Evolutionary conservation across 2,797 vertebrate genomes (phyloP), one percentile per base, ranked within the genome.

Genomic region (Hoplostethus atlanticus): DNA sequence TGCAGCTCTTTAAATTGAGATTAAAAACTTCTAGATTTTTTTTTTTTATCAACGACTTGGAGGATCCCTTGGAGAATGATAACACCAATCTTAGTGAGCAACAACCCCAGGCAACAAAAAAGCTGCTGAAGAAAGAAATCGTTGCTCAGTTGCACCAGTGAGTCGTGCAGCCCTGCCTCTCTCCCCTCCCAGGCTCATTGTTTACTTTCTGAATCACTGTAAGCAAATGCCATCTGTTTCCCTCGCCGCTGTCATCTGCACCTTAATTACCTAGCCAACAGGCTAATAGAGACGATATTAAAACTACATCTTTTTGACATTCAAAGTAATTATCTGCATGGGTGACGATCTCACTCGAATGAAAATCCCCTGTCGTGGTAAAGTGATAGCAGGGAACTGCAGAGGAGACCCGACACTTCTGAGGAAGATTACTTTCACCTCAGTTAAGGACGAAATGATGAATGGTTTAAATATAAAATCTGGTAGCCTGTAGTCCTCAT

Each of bases 231-330:
- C 97, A 99, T 98, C 97, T 99, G 97, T 96, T 97, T 97, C 96
- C 96, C 96, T 96, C 95, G 95, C 95, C 95, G 95, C 95, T 94
- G 93, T 96, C 95, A 96, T 96, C 96, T 95, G 95, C 96, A 96
- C 96, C 96, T 97, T 98, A 98, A 99, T 99, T 98, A 98, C 96
- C 96, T 94, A 94, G 96, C 96, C 97, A 95, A 96, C 96, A 94
- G 96, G 95, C 97, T 98, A 98, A 99, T 98, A 96, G 97, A 98
- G 96, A 97, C 96, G 97, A 98, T 98, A 99, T 98, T 98, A 99
- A 93, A 98, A 98, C 96, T 96, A 98, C 98, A 98, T 98, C 97
- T 98, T 98, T 97, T 94, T 98, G 97, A 99, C 97, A 99, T 98
- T 99, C 96, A 98, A 96, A 98, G 96, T 98, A 96, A 98, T 98